phyloP scores from a whole-genome alignment of 92 coral and sea anemone genomes.

The Meandrina meandrites region DNA sequence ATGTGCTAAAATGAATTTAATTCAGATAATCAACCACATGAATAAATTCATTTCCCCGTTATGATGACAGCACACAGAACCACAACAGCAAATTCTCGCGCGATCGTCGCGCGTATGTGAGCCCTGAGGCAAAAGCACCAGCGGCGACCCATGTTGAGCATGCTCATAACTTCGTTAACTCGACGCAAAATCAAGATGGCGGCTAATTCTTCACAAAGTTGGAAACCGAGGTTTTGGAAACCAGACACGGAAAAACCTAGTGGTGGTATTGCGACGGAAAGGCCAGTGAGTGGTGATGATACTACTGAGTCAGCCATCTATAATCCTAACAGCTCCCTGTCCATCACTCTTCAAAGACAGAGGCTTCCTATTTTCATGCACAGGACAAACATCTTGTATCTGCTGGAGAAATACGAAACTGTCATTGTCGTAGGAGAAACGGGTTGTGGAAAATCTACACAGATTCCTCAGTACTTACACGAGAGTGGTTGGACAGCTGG shows the following conservation, averaged over 20 bases:
- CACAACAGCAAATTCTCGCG: too few species aligned
- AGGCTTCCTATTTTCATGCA: constrained; percentile 97
- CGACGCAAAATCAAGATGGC: constrained; percentile 49
- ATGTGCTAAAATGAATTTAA: constrained; percentile 10
- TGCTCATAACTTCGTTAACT: background rate
- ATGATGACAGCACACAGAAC: background rate
- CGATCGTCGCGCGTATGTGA: background rate
- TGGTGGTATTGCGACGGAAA: constrained; percentile 70
- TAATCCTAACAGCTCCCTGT: constrained; percentile 82
- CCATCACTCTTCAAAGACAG: constrained; percentile 89
- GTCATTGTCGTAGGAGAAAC: constrained; percentile 97
- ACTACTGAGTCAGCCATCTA: constrained; percentile 63
- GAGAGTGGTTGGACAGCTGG: constrained; percentile 95
- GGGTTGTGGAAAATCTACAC: constrained; percentile 99
- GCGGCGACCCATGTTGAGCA: background rate
- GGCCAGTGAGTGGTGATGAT: constrained; percentile 68
- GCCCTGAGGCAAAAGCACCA: background rate
- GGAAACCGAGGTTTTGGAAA: constrained; percentile 89
- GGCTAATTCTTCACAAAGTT: constrained; percentile 34
- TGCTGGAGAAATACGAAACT: constrained; percentile 92
- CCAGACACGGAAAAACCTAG: constrained; percentile 94
- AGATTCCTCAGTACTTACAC: constrained; percentile 87
- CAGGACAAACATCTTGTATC: constrained; percentile 93
- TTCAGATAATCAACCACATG: background rate
- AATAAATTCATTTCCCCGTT: background rate